Percentiles rank a stretch among this genome's conserved stretches.
Evolutionary conservation across 1,140 invertebrate genomes (phyloP).

Genomic region (Ceratitis capitata): DNA sequence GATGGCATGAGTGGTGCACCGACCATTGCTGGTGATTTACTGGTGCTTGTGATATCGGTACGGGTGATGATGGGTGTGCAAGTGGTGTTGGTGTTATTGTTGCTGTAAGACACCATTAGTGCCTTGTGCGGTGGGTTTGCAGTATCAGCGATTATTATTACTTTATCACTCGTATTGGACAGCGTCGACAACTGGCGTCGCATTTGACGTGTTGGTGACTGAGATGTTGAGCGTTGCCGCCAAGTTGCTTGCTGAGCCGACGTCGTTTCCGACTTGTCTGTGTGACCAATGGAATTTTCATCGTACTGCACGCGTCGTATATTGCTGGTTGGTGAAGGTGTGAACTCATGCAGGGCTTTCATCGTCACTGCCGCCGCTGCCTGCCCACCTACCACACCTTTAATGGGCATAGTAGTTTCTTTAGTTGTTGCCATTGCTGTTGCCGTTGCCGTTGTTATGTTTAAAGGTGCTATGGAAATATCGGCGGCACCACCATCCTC

Average conservation of each 20-base stretch:
- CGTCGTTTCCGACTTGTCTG: neutral
- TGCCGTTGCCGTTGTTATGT: neutral
- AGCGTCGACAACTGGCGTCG: slow-evolving; percentile 48
- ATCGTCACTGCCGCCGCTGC: neutral
- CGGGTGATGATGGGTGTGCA: slow-evolving; percentile 14
- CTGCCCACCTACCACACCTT: too few species aligned
- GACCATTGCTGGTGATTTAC: neutral
- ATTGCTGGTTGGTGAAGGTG: neutral
- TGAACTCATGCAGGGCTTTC: neutral
- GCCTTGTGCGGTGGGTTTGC: neutral
- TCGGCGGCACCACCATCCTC: neutral
- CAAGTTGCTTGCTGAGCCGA: neutral
- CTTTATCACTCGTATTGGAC: slow-evolving; percentile 57
- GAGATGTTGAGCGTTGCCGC: neutral
- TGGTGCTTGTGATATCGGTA: neutral
- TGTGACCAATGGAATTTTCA: neutral
- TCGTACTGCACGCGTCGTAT: neutral
- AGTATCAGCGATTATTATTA: slow-evolving; percentile 58
- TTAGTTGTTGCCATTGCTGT: too few species aligned
- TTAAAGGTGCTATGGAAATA: neutral
- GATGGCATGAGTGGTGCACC: neutral
- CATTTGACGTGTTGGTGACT: neutral
- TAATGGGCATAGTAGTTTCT: neutral
- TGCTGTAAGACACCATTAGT: slow-evolving; percentile 40
- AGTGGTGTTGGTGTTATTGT: slow-evolving; percentile 44